A percentile compares a stretch with the other conserved stretches of the same genome.
phyloP scores from a whole-genome alignment of 2,113 vertebrate species.

The Sceloporus undulatus region DNA sequence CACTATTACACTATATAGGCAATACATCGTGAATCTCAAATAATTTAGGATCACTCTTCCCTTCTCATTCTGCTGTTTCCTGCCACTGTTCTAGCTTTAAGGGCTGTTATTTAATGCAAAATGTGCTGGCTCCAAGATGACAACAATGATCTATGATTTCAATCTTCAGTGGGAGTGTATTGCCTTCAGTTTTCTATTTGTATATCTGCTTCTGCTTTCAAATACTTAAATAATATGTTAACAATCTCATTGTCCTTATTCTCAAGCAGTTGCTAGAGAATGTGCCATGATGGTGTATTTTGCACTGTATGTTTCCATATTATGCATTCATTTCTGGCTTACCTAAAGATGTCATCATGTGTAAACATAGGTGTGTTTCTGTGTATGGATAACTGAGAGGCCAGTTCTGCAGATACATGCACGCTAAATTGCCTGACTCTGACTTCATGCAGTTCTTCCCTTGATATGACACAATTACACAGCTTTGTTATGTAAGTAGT shows the following conservation, averaged over 20 bases:
- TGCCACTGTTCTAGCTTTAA: neutral
- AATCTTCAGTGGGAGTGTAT: neutral
- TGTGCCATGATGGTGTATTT: neutral
- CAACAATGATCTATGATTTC: neutral
- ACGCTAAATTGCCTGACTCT: conserved; percentile 10
- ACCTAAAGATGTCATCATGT: neutral
- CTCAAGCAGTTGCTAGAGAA: neutral
- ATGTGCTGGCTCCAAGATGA: neutral
- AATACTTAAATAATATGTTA: neutral
- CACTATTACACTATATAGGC: neutral
- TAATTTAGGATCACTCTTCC: neutral
- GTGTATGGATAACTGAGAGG: neutral
- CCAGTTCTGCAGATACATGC: neutral
- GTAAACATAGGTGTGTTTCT: conserved; percentile 6
- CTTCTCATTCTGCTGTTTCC: too few species aligned
- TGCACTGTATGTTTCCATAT: neutral
- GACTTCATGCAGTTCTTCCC: neutral
- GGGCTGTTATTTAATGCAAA: neutral
- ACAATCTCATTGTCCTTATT: neutral
- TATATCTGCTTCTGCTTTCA: neutral
- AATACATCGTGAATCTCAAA: neutral
- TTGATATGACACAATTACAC: neutral
- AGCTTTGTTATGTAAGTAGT: neutral
- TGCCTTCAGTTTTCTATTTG: neutral
- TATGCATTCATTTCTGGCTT: neutral